These are phyloP conservation scores for Lagopus leucura DNA, from an alignment of 2,113 vertebrate genomes.

Conservation along the genomic window DNA sequence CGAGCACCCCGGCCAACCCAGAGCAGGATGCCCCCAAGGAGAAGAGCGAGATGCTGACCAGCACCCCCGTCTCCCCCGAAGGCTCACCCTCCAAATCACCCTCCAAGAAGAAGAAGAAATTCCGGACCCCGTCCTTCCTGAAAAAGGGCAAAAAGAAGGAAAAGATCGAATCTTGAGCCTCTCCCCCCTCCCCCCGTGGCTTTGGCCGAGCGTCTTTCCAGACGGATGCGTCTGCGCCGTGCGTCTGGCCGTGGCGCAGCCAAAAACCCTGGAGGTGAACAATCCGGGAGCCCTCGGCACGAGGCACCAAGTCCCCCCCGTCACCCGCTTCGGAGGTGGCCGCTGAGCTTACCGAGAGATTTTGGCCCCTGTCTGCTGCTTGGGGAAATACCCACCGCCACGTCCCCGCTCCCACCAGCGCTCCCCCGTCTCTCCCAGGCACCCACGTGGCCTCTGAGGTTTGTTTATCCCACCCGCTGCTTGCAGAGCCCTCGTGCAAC, in stretches of 20 bases:
- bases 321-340: not conserved
- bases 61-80: conserved; percentile 86
- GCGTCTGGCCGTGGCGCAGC: not conserved
- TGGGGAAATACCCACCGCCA: not conserved
- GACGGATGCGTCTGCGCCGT: not conserved
- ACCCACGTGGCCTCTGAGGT: fast-evolving
- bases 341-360: not conserved
- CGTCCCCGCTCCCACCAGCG: not conserved
- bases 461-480: not conserved
- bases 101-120: conserved; percentile 99
- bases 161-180: conserved; percentile 88
- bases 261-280: not conserved
- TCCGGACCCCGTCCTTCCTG: conserved; percentile 96
- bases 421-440: not conserved
- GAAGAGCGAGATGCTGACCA: conserved; percentile 81
- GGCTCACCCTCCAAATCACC: conserved; percentile 96
- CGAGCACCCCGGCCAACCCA: conserved; percentile 77
- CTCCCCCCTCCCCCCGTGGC: not conserved
- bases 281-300: not conserved
- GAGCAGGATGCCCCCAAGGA: conserved; percentile 77
- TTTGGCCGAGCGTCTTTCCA: not conserved
- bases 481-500: not conserved
- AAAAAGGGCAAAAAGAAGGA: conserved; percentile 98
- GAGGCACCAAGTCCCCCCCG: not conserved
- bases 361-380: not conserved